Percentiles rank a stretch among this genome's conserved stretches.
Evolutionary conservation across 1,140 invertebrate genomes (phyloP).

Genomic region (Schlechtendalia chinensis): DNA sequence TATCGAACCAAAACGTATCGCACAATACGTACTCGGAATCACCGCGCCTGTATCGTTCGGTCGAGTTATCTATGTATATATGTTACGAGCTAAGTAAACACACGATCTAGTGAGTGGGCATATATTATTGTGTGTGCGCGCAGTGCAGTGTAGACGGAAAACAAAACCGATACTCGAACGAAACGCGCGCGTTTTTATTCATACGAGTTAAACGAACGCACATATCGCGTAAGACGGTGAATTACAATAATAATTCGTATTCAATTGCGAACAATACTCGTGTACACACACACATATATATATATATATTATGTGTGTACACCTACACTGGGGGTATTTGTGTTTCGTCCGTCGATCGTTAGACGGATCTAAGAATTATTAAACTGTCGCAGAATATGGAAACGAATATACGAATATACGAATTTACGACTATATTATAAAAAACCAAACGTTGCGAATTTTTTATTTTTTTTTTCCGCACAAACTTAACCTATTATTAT

Average conservation of each 20-base stretch:
- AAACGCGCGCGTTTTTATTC: neutral
- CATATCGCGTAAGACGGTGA: neutral
- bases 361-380: neutral
- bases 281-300: too few relatives aligned
- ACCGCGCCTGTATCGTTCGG: neutral
- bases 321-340: too few relatives aligned
- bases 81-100: conserved; percentile 1
- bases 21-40: neutral
- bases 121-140: too few relatives aligned
- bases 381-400: neutral
- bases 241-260: conserved; percentile 2
- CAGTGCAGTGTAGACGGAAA: neutral
- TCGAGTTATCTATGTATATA: neutral
- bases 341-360: neutral
- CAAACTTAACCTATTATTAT: too few relatives aligned
- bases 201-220: neutral
- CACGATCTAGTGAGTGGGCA: too few relatives aligned
- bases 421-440: too few relatives aligned
- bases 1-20: too few relatives aligned
- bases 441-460: too few relatives aligned
- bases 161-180: neutral
- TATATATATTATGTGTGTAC: too few relatives aligned
- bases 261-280: neutral
- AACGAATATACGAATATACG: neutral
- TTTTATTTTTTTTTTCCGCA: too few relatives aligned